Conservation (phyloP, 2,888 invertebrate species). For the Automeris io region DNA sequence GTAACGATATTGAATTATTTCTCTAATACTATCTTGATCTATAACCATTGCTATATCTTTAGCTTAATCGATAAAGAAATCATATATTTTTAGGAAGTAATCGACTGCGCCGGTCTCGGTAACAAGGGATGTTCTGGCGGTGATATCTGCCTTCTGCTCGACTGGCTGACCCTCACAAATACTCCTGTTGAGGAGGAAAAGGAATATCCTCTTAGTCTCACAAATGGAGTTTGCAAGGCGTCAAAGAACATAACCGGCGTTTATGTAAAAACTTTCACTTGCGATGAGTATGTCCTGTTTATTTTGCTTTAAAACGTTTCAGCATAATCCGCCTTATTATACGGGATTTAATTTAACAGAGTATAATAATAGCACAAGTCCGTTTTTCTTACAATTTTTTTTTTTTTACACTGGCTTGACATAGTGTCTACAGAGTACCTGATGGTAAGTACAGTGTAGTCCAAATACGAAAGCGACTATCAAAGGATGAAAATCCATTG, state of each 20-base stretch:
- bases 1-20: no score
- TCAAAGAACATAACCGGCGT: conserved; percentile 62
- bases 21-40: not conserved
- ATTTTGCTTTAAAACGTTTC: not conserved
- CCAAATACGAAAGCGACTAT: no score
- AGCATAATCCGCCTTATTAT: no score
- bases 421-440: no score
- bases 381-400: no score
- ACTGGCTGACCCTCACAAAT: conserved; percentile 81
- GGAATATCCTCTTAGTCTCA: conserved; percentile 79
- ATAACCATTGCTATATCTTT: not conserved
- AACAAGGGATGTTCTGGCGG: conserved; percentile 89
- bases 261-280: conserved; percentile 75
- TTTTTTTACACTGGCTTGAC: no score
- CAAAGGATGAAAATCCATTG: no score
- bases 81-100: conserved; percentile 72
- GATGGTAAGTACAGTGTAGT: no score
- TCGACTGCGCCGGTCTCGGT: conserved; percentile 86
- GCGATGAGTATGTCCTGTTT: conserved; percentile 78
- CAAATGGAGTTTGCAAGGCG: conserved; percentile 58
- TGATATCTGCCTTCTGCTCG: conserved; percentile 85
- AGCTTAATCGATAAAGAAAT: not conserved
- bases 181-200: conserved; percentile 74
- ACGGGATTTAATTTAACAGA: no score
- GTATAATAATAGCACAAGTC: no score